phyloP scores from a whole-genome alignment of 1,140 invertebrate genomes.

The Hydropsyche tenuis region DNA sequence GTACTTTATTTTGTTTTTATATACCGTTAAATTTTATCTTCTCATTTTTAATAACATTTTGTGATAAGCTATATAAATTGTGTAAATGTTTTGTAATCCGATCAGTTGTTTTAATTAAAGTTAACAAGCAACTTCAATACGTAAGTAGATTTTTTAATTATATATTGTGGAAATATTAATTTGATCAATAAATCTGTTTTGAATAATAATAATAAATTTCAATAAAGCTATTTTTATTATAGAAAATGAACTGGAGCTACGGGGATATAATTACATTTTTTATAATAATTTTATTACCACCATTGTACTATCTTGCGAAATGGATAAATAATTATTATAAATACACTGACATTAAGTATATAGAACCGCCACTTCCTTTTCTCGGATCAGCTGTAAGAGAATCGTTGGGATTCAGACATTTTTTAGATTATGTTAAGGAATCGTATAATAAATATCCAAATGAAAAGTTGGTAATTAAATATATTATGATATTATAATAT shows the following conservation, averaged over 20 bases:
- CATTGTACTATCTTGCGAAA: not conserved
- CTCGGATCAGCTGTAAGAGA: not conserved
- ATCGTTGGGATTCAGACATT: not conserved
- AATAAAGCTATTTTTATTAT: not conserved
- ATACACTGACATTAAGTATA: conserved; percentile 25
- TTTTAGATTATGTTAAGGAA: not conserved
- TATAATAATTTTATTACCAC: not conserved
- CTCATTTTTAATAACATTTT: too few species aligned
- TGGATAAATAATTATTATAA: conserved; percentile 25
- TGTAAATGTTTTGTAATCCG: too few species aligned
- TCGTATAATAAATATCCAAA: conserved; percentile 9
- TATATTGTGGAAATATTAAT: too few species aligned
- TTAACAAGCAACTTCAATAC: too few species aligned
- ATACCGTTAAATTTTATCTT: too few species aligned
- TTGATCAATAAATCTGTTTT: too few species aligned
- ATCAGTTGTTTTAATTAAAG: too few species aligned
- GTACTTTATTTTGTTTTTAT: too few species aligned
- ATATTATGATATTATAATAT: not conserved
- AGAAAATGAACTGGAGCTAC: not conserved
- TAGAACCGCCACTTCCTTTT: conserved; percentile 18
- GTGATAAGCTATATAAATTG: too few species aligned
- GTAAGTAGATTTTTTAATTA: too few species aligned
- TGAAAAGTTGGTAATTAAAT: conserved; percentile 12
- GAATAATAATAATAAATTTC: too few species aligned
- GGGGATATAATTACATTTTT: not conserved